Percentiles rank a stretch among this genome's conserved stretches.
These are phyloP conservation scores for Selenia dentaria DNA, from an alignment of 2,888 invertebrate species.

Conservation along the genomic window DNA sequence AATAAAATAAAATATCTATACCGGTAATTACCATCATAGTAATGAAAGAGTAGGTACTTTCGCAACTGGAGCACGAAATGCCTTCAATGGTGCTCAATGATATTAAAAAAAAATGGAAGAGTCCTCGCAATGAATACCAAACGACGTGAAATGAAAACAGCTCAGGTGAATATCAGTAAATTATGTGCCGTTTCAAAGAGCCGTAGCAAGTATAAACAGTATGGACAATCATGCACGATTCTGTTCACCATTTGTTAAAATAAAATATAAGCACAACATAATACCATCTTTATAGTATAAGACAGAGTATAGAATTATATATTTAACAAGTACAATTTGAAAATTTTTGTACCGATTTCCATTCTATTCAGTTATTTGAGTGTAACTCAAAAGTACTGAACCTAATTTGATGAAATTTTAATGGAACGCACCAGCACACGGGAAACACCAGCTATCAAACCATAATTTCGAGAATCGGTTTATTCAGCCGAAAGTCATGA, in stretches of 20 bases:
- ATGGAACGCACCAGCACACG: too few species aligned
- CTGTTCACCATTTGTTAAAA: too few species aligned
- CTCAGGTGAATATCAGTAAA: conserved; percentile 18
- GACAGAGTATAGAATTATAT: too few species aligned
- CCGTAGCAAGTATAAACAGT: not conserved
- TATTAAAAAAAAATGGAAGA: conserved; percentile 9
- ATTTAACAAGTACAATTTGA: too few species aligned
- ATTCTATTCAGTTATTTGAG: too few species aligned
- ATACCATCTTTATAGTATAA: too few species aligned
- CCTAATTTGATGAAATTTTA: too few species aligned
- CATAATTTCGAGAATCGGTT: too few species aligned
- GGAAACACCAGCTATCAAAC: too few species aligned
- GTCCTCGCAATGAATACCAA: conserved; percentile 19
- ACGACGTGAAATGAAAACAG: conserved; percentile 23
- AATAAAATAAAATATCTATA: not conserved
- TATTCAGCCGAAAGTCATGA: too few species aligned
- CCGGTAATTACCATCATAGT: not conserved
- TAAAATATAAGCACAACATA: not conserved
- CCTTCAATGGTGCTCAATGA: conserved; percentile 9
- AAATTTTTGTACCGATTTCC: too few species aligned
- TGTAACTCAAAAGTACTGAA: too few species aligned
- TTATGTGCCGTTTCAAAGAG: conserved; percentile 9
- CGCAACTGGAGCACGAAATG: conserved; percentile 3
- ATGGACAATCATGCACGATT: not conserved
- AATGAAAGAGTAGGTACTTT: conserved; percentile 2